Evolutionary conservation across 2,888 invertebrate species (phyloP).

Genomic region (Deilephila elpenor): DNA sequence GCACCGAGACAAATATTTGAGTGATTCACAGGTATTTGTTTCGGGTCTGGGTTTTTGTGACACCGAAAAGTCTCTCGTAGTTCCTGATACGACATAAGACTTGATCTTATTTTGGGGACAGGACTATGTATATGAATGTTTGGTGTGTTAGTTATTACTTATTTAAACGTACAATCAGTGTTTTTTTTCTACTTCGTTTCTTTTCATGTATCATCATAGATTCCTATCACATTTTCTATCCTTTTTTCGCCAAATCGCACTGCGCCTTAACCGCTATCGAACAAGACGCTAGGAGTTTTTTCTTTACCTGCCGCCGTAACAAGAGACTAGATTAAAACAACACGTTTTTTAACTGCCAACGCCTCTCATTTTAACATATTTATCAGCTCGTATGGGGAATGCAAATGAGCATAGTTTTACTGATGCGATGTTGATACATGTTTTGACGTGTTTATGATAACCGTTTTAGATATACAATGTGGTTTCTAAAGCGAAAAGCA

Average conservation of each 20-base stretch:
- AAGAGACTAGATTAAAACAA: slow-evolving; percentile 25
- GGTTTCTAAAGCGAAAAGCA: too few relatives aligned
- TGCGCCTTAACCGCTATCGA: slow-evolving; percentile 20
- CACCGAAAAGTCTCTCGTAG: too few relatives aligned
- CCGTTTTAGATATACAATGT: neutral
- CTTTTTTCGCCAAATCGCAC: neutral
- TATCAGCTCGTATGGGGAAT: slow-evolving; percentile 1
- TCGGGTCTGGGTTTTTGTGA: too few relatives aligned
- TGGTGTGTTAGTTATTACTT: too few relatives aligned
- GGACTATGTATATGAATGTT: too few relatives aligned
- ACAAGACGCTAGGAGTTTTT: neutral
- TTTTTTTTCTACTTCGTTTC: too few relatives aligned
- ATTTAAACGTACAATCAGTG: too few relatives aligned
- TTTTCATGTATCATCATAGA: neutral
- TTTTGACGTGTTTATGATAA: neutral
- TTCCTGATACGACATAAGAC: too few relatives aligned
- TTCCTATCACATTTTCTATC: neutral
- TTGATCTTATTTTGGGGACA: too few relatives aligned
- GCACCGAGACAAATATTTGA: too few relatives aligned
- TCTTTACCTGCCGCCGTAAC: slow-evolving; percentile 1
- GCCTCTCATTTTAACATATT: slow-evolving; percentile 25
- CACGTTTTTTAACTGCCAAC: slow-evolving; percentile 22
- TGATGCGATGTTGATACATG: slow-evolving; percentile 5
- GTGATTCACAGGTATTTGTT: too few relatives aligned
- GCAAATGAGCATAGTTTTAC: slow-evolving; percentile 18